Base-by-base conservation (phyloP, 2,888 invertebrate species). In the Zonitis immaculata region DNA sequence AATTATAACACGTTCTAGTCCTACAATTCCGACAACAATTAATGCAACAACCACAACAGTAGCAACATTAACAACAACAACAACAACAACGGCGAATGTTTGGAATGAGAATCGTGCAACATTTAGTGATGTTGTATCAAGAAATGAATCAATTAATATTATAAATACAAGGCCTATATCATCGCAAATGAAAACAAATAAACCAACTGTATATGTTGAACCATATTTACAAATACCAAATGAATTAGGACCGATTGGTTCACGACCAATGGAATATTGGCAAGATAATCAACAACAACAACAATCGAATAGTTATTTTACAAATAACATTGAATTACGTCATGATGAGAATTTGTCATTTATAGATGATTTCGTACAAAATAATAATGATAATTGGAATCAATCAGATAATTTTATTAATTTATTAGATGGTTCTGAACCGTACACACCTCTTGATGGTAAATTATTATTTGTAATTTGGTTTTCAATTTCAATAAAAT, bases 61-160 rank as follows among this genome's bases (percentile, higher is more conserved):
- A 45, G 45, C 7, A 47, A 30, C 28, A 28, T 20, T 11, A 56
- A 56, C 20, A 51, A 42, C 35, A 16, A 46, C 12, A 62, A 65
- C 65, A 27, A 51, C 63, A 12, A 57, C 65, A 6, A 44, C 76
- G 73, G 42, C 71, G 66, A 50, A 74, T 66, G 22, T 77, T 69
- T 81, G 81, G 81, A 77, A 78, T 30, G 81, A 82, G 65, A 81
- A 78, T 57, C 70, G 78, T 46, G 81, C 82, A 0, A 79, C 78
- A 32, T 83, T 83, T 64, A 82, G 82, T 57, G 82, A 83, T 59
- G 82, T 82, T 1, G 82, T 83, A 1, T 81, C 82, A 0, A 71
- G 82, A 9, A 80, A 70, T 61, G 81, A 80, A 12, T 7, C 46
- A 7, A 30, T 54, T 9, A 59, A 20, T 65, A 68, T 51, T 60